Evolutionary conservation across 2,888 invertebrate species (phyloP).

Genomic region (Diploptera punctata): DNA sequence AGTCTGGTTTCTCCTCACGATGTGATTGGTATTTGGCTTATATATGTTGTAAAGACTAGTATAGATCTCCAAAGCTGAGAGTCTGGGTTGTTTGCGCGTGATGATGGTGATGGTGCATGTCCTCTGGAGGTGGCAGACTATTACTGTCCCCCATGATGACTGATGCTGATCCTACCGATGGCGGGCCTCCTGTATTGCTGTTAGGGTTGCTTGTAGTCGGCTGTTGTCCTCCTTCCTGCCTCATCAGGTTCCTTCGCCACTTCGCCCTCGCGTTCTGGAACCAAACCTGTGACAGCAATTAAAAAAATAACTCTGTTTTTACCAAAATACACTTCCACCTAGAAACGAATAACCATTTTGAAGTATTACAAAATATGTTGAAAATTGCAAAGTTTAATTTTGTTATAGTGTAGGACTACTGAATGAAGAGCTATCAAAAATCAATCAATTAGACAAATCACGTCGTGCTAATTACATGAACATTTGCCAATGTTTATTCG

Average conservation of each 20-base stretch:
- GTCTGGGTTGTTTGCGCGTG: conserved; percentile 39
- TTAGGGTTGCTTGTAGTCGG: conserved; percentile 49
- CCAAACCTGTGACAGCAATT: conserved; percentile 95
- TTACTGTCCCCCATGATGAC: conserved; percentile 58
- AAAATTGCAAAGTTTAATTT: too few relatives aligned
- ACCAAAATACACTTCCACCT: too few relatives aligned
- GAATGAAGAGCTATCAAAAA: too few relatives aligned
- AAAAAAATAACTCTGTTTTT: too few relatives aligned
- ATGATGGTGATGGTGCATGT: conserved; percentile 45
- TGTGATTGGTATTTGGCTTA: too few relatives aligned
- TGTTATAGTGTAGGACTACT: too few relatives aligned
- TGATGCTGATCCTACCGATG: conserved; percentile 53
- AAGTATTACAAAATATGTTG: too few relatives aligned
- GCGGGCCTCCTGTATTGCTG: conserved; percentile 48
- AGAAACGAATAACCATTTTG: too few relatives aligned
- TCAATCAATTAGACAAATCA: too few relatives aligned
- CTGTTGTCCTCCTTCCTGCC: conserved; percentile 69
- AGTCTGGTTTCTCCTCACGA: too few relatives aligned
- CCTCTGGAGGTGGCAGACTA: conserved; percentile 57
- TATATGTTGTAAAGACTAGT: conserved; percentile 49
- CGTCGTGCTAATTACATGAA: too few relatives aligned
- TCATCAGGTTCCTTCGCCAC: conserved; percentile 93
- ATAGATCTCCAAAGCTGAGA: conserved; percentile 54
- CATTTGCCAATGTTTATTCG: too few relatives aligned
- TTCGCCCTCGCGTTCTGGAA: conserved; percentile 99